A percentile compares a stretch with the other conserved stretches of the same genome.
Conservation (phyloP, 2,888 invertebrate species). For the Drosophila paracracens region DNA sequence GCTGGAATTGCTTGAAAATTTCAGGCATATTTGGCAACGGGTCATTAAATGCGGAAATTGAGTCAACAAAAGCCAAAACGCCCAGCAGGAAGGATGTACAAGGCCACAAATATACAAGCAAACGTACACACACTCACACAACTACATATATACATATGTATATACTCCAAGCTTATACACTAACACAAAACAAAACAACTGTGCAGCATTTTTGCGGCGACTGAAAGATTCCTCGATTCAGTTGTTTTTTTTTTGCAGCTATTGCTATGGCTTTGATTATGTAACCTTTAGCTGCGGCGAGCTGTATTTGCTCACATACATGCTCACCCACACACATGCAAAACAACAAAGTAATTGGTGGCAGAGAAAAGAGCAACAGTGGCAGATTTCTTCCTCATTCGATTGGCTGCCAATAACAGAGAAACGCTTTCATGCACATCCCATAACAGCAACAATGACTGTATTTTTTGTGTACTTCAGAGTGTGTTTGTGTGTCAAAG, state of each 20-base stretch:
- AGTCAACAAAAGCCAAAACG: constrained; percentile 79
- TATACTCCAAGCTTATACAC: constrained; percentile 5
- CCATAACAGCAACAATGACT: constrained; percentile 8
- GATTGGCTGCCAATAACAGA: constrained; percentile 67
- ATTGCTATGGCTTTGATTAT: constrained; percentile 58
- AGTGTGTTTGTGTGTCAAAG: constrained; percentile 32
- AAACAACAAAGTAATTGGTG: constrained; percentile 54
- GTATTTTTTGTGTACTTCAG: not conserved
- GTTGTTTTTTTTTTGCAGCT: constrained; percentile 36
- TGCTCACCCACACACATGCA: constrained; percentile 28
- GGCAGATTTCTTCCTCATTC: constrained; percentile 21
- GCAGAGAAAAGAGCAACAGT: constrained; percentile 43
- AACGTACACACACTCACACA: constrained; percentile 14
- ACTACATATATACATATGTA: constrained; percentile 2
- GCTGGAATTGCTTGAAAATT: constrained; percentile 62
- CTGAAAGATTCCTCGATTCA: constrained; percentile 41
- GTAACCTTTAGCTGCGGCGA: constrained; percentile 55
- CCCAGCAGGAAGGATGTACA: constrained; percentile 62
- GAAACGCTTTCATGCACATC: constrained; percentile 28
- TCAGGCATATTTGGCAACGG: constrained; percentile 77
- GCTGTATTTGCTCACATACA: constrained; percentile 9
- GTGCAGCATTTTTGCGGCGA: constrained; percentile 51
- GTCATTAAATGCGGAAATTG: constrained; percentile 82
- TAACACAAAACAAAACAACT: constrained; percentile 36
- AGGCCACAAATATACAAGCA: constrained; percentile 49